Evolutionary conservation across 2,797 vertebrate genomes (phyloP).

Genomic region (Eulemur albifrons): DNA sequence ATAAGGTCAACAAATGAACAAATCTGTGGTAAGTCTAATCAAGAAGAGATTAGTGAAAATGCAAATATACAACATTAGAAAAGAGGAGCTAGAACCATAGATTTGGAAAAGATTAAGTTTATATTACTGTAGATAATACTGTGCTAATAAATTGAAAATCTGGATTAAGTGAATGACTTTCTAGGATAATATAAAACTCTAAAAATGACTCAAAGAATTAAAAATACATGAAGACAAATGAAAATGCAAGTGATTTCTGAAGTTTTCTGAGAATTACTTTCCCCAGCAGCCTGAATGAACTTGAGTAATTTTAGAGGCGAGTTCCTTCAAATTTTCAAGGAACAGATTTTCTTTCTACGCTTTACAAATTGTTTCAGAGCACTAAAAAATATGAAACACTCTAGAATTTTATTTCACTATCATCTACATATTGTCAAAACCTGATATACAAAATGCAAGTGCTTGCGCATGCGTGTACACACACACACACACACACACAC

Average conservation of each 20-base stretch:
- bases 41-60: conserved; percentile 46
- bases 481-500: neutral
- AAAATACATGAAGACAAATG: conserved; percentile 12
- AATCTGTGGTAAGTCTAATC: conserved; percentile 6
- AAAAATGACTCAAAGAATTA: conserved; percentile 22
- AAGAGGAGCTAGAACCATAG: neutral
- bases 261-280: conserved; percentile 37
- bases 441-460: neutral
- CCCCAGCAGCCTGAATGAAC: neutral
- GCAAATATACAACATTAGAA: neutral
- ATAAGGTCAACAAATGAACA: conserved; percentile 52
- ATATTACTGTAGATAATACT: neutral
- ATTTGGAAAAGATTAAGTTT: conserved; percentile 45
- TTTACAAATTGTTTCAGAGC: conserved; percentile 10
- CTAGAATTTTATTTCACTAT: conserved; percentile 18
- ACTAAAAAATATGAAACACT: conserved; percentile 2
- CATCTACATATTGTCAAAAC: neutral
- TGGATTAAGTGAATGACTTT: neutral
- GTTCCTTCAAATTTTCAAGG: neutral
- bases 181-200: neutral
- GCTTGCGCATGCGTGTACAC: fast-evolving
- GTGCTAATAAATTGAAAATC: conserved; percentile 17
- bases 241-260: conserved; percentile 27
- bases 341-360: neutral
- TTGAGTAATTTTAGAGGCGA: neutral